A percentile compares a stretch with the other conserved stretches of the same genome.
Evolutionary conservation across 1,140 invertebrate species (phyloP).

Genomic region (Lordiphosa stackelbergi): DNA sequence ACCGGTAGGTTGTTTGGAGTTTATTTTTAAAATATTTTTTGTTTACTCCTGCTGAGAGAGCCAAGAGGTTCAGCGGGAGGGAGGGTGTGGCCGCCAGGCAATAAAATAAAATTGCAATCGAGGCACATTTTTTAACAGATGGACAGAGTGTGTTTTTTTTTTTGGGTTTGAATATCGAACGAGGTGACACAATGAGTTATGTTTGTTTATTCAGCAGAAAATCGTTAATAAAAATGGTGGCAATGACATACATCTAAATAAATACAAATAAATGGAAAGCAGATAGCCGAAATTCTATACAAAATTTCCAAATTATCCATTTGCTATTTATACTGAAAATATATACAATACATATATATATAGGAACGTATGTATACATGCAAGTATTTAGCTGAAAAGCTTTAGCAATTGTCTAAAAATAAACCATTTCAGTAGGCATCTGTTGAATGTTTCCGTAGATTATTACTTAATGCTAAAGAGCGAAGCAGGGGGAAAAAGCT

Average conservation of each 20-base stretch:
- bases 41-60: slow-evolving; percentile 1
- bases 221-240: slow-evolving; percentile 33
- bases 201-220: slow-evolving; percentile 64
- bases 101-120: slow-evolving; percentile 48
- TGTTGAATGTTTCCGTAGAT: slow-evolving; percentile 51
- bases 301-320: slow-evolving; percentile 33
- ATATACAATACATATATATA: slow-evolving; percentile 9
- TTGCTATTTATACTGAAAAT: slow-evolving; percentile 41
- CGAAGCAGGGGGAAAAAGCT: slow-evolving; percentile 35
- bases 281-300: slow-evolving; percentile 6
- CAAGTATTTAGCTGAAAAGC: slow-evolving; percentile 24
- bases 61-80: not conserved
- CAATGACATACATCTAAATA: slow-evolving; percentile 53
- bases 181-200: slow-evolving; percentile 68
- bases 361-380: slow-evolving; percentile 25
- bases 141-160: not conserved
- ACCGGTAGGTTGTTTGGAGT: no score
- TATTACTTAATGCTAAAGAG: slow-evolving; percentile 61
- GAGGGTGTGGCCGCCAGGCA: not conserved
- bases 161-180: slow-evolving; percentile 26
- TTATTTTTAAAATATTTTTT: no score
- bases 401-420: slow-evolving; percentile 48
- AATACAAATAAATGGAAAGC: slow-evolving; percentile 18
- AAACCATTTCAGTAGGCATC: slow-evolving; percentile 34
- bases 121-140: slow-evolving; percentile 42